Evolutionary conservation across 2,797 vertebrate species (phyloP).

Genomic region (Zenarchopterus dispar): DNA sequence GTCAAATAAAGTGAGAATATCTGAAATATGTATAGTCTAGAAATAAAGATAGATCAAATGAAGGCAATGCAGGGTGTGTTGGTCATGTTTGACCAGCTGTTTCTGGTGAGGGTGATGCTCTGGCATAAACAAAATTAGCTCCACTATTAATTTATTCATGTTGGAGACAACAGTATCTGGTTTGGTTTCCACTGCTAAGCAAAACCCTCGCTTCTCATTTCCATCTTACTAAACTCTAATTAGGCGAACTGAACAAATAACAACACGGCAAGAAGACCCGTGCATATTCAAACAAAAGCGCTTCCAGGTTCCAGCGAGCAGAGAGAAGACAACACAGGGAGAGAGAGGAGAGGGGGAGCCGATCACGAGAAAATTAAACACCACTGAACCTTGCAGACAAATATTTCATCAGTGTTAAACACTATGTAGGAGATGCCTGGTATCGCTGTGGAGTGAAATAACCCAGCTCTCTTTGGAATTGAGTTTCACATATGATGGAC

Average conservation of each 20-base stretch:
- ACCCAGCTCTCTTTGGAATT: constrained; percentile 35
- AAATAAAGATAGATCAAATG: too few species aligned
- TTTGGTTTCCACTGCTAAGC: constrained; percentile 48
- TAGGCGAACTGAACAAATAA: constrained; percentile 67
- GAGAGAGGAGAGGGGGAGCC: constrained; percentile 34
- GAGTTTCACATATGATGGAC: constrained; percentile 60
- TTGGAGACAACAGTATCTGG: constrained; percentile 39
- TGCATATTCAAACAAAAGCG: constrained; percentile 72
- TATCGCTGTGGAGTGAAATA: constrained; percentile 74
- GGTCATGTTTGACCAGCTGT: too few species aligned
- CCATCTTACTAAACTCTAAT: constrained; percentile 73
- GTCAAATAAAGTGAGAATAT: too few species aligned
- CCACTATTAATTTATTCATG: constrained; percentile 9
- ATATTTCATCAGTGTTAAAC: constrained; percentile 81
- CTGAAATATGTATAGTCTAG: too few species aligned
- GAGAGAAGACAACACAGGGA: constrained; percentile 40
- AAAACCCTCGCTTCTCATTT: constrained; percentile 60
- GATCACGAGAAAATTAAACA: constrained; percentile 80
- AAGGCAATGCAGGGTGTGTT: too few species aligned
- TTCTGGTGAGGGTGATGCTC: too few species aligned
- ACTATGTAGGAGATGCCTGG: constrained; percentile 60
- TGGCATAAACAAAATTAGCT: too few species aligned
- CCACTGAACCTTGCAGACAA: constrained; percentile 82
- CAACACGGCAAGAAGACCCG: constrained; percentile 55
- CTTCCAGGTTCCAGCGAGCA: constrained; percentile 57